A percentile compares a stretch with the other conserved stretches of the same genome.
These are phyloP conservation scores for Drosophila emarginata DNA, from an alignment of 2,888 invertebrate species.

Conservation along the genomic window DNA sequence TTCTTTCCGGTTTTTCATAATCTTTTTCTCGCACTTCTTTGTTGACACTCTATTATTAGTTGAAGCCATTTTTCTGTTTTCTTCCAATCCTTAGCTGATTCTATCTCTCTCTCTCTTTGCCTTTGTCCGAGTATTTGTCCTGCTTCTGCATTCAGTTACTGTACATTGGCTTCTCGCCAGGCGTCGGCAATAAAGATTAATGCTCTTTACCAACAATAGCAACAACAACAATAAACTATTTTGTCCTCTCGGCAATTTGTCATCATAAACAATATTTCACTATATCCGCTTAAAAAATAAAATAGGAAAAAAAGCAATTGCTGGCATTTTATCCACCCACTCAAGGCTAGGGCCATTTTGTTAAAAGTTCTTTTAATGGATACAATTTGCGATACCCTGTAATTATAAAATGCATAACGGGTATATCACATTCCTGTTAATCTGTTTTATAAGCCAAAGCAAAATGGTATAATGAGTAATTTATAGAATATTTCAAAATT, in stretches of 20 bases:
- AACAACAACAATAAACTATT: constrained; percentile 10
- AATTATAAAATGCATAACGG: constrained; percentile 21
- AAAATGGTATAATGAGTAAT: too few relatives aligned
- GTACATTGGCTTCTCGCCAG: constrained; percentile 19
- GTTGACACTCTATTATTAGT: not conserved
- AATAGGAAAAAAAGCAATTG: not conserved
- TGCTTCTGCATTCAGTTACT: constrained; percentile 2
- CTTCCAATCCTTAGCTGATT: not conserved
- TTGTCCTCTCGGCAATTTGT: constrained; percentile 46
- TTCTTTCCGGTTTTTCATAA: not conserved
- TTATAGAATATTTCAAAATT: too few relatives aligned
- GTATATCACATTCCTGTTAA: not conserved
- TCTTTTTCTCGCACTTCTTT: not conserved
- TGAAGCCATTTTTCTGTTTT: constrained; percentile 1
- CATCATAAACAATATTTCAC: constrained; percentile 64
- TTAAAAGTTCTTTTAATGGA: constrained; percentile 41
- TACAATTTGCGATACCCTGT: constrained; percentile 21
- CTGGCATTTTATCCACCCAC: constrained; percentile 6
- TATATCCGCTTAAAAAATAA: constrained; percentile 43
- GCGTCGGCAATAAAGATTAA: constrained; percentile 52
- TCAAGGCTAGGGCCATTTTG: constrained; percentile 35
- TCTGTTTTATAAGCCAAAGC: too few relatives aligned
- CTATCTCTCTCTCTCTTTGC: not conserved
- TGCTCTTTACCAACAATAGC: constrained; percentile 20
- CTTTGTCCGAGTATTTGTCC: constrained; percentile 5